Percentiles rank a stretch among this genome's conserved stretches.
Conservation (phyloP, 1,140 invertebrate species). For the Triops longicaudatus region DNA sequence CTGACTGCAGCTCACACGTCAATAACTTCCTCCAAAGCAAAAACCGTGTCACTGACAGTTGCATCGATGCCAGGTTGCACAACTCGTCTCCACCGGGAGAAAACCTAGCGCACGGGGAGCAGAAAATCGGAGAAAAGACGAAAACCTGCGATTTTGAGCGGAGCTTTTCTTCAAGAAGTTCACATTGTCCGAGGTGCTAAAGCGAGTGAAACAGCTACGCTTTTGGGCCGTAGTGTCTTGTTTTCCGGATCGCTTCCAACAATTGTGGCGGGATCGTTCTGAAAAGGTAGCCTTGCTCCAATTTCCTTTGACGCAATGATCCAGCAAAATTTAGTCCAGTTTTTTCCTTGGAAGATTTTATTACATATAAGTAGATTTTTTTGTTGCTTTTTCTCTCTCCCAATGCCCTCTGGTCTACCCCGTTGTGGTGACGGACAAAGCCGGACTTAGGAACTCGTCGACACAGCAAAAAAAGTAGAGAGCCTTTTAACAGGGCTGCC, state of each 20-base stretch:
- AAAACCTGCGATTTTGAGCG: neutral
- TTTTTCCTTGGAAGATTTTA: neutral
- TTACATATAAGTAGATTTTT: neutral
- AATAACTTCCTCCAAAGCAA: conserved; percentile 5
- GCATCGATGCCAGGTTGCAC: neutral
- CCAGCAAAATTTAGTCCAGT: conserved; percentile 5
- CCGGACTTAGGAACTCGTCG: neutral
- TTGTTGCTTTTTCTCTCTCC: neutral
- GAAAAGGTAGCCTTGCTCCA: neutral
- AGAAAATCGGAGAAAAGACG: neutral
- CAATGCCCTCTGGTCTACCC: neutral
- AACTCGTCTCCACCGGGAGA: neutral
- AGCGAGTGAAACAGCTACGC: neutral
- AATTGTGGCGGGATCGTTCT: neutral
- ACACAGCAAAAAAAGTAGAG: neutral
- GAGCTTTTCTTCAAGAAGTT: neutral
- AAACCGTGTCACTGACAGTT: conserved; percentile 2
- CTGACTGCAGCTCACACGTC: neutral
- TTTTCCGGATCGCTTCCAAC: neutral
- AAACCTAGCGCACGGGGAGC: neutral
- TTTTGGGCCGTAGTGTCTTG: neutral
- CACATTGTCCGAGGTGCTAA: neutral
- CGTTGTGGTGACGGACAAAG: neutral
- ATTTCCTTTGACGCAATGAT: conserved; percentile 4
- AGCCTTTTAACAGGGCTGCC: neutral